These are phyloP conservation scores for Cyclina sinensis DNA, from an alignment of 1,140 invertebrate species.

Conservation along the genomic window DNA sequence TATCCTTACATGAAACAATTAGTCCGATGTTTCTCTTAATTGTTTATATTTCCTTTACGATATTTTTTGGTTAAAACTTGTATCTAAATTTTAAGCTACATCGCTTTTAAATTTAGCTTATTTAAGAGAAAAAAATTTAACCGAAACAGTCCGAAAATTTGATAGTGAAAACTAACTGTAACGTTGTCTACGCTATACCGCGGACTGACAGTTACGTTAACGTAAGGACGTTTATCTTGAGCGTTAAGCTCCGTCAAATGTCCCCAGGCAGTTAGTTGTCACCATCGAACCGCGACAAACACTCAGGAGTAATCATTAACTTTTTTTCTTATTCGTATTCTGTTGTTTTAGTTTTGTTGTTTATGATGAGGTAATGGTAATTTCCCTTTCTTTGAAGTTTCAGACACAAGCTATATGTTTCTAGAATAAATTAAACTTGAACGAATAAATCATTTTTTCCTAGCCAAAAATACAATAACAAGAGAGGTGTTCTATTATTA, in stretches of 20 bases:
- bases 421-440: no score
- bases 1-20: no score
- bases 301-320: not conserved
- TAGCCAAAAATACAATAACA: no score
- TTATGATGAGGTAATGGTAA: no score
- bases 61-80: not conserved
- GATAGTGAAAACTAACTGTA: not conserved
- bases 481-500: no score
- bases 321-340: not conserved
- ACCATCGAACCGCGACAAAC: not conserved
- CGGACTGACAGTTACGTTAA: conserved; percentile 6
- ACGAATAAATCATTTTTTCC: no score
- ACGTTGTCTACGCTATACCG: not conserved
- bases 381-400: no score
- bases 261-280: conserved; percentile 18
- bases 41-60: not conserved
- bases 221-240: conserved; percentile 21
- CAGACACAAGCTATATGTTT: no score
- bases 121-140: no score
- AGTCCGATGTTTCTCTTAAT: not conserved
- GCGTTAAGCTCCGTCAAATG: not conserved
- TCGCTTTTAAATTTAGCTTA: not conserved
- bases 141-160: not conserved
- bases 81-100: not conserved
- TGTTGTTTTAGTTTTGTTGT: conserved; percentile 34